These are phyloP conservation scores for Leucania comma DNA, from an alignment of 2,888 invertebrate genomes.

Conservation along the genomic window DNA sequence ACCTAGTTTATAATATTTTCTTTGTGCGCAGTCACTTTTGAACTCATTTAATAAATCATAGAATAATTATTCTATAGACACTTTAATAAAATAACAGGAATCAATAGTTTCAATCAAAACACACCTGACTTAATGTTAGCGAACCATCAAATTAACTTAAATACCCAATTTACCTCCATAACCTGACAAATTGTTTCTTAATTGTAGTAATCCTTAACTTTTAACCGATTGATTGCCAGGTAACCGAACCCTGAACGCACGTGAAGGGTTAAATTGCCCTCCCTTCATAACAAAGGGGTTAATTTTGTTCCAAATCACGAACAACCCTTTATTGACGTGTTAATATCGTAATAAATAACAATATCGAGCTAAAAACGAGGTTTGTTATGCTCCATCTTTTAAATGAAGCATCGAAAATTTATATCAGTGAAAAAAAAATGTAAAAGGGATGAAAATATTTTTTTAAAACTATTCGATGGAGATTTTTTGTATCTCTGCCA, in stretches of 20 bases:
- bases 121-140: constrained; percentile 6
- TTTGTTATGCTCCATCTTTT: constrained; percentile 59
- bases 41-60: too few relatives aligned
- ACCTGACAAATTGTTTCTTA: constrained; percentile 72
- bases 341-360: constrained; percentile 83
- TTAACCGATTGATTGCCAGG: constrained; percentile 83
- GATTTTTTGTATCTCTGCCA: neutral
- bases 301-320: constrained; percentile 76
- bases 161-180: constrained; percentile 48
- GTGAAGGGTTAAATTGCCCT: constrained; percentile 73
- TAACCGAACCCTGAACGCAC: constrained; percentile 64
- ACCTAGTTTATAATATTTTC: too few relatives aligned
- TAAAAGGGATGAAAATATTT: constrained; percentile 1
- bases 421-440: neutral
- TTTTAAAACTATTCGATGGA: neutral
- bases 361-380: constrained; percentile 62
- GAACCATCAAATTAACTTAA: constrained; percentile 46
- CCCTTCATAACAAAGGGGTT: constrained; percentile 79
- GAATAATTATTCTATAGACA: too few relatives aligned
- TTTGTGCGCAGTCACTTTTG: too few relatives aligned
- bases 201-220: constrained; percentile 73
- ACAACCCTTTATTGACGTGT: constrained; percentile 82
- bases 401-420: constrained; percentile 53
- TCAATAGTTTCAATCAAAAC: constrained; percentile 7
- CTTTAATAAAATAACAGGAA: neutral